Conservation (phyloP, 2,113 vertebrate genomes). For the Pachyramphus minor region DNA sequence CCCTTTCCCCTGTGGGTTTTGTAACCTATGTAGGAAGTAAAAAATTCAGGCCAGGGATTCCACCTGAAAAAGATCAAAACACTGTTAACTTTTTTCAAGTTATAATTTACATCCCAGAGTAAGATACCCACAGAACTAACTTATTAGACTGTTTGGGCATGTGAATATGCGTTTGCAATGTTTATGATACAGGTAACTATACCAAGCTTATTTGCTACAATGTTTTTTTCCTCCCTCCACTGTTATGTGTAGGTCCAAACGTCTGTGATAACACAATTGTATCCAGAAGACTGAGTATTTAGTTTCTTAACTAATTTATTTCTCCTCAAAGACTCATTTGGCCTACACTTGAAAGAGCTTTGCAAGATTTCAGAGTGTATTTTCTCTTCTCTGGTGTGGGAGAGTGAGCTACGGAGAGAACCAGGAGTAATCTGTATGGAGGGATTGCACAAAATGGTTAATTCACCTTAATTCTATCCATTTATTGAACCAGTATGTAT, state of each 20-base stretch:
- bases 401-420: background rate
- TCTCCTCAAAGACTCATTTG: background rate
- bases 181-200: background rate
- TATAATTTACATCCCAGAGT: background rate
- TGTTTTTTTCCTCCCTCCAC: background rate
- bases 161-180: background rate
- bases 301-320: background rate
- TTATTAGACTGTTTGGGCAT: background rate
- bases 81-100: background rate
- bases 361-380: background rate
- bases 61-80: background rate
- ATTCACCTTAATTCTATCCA: background rate
- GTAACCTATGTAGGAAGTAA: background rate
- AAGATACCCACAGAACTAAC: background rate
- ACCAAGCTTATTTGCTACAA: background rate
- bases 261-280: background rate
- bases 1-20: background rate
- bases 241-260: fast-evolving
- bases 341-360: background rate
- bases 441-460: background rate
- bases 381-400: background rate
- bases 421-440: background rate
- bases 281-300: background rate
- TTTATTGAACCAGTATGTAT: background rate
- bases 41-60: background rate